phyloP scores from a whole-genome alignment of 2,113 vertebrate genomes.

The Leptosomus discolor region DNA sequence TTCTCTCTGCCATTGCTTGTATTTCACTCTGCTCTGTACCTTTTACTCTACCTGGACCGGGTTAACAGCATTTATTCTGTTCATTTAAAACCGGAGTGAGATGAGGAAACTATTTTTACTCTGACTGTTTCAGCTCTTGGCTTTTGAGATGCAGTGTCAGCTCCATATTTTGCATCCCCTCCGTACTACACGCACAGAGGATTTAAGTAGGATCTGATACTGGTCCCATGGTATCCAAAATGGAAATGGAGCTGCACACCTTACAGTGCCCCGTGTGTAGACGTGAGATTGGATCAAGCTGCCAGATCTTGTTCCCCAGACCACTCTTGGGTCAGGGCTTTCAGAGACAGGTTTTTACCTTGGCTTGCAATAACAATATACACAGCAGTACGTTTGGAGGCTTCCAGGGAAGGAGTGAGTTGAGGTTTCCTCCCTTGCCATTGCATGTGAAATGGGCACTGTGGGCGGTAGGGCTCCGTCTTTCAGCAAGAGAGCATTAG shows the following conservation, averaged over 20 bases:
- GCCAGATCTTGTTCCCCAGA: neutral
- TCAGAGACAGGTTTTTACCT: neutral
- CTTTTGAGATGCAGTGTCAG: neutral
- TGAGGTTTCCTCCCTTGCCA: neutral
- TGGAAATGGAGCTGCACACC: neutral
- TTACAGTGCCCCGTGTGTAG: neutral
- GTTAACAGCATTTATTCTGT: neutral
- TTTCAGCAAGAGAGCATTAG: neutral
- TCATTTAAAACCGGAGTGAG: neutral
- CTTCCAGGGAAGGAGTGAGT: neutral
- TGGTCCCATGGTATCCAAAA: neutral
- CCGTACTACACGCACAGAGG: fast-evolving
- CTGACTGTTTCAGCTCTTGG: neutral
- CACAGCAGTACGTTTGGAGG: neutral
- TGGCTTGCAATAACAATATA: neutral
- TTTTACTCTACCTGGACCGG: neutral
- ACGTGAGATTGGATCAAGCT: neutral
- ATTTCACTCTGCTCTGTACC: neutral
- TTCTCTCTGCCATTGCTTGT: neutral
- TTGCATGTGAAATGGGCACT: neutral
- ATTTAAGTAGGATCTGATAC: neutral
- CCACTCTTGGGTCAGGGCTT: neutral
- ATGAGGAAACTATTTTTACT: neutral
- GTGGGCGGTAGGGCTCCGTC: neutral
- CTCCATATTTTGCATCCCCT: neutral